Evolutionary conservation across 2,888 invertebrate species (phyloP), one percentile per base, ranked within the genome.

Genomic region (Agrochola circellaris): DNA sequence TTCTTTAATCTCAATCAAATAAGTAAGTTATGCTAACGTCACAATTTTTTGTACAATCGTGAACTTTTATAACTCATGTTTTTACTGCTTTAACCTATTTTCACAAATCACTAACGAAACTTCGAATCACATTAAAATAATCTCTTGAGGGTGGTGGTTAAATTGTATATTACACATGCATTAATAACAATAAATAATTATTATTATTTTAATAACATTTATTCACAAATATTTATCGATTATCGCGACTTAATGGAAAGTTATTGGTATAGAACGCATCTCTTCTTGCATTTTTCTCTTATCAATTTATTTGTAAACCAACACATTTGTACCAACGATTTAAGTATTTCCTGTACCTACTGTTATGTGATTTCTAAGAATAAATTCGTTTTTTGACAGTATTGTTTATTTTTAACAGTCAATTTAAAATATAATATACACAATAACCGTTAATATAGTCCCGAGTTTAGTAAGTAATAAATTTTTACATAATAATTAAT

Each of bases 381-480:
- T 85, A 85, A 83, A 83, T 51, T 73, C 0, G 51, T 77, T 77
- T 77, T 82, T 56, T 71, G 34, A 51, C n/a, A 34, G 3, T 56
- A 77, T 61, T 80, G 65, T 86, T 61, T 79, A 74, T 68, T 88
- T 72, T 75, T 76, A 75, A 71, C 73, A 20, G 61, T 83, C 48
- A 11, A 34, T 48, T 62, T 51, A 26, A 9, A 81, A n/a, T 9
- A 45, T 45, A 54, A 15, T 38, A 71, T 7, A n/a, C 73, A 70
- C 34, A 23, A 17, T 56, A 51, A 20, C 3, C 20, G 11, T 23
- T 51, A 42, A 17, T n/a, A 7, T 30, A 11, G 11, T 45, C 62
- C 17, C 17, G 9, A 56, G 45, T 51, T 75, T 30, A 79, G 17
- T 45, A 23, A 7, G 26, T 15, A 30, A 20, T 5, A 20, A 73